Base-by-base conservation (phyloP, 2,113 vertebrate genomes). In the Dasyurus viverrinus region DNA sequence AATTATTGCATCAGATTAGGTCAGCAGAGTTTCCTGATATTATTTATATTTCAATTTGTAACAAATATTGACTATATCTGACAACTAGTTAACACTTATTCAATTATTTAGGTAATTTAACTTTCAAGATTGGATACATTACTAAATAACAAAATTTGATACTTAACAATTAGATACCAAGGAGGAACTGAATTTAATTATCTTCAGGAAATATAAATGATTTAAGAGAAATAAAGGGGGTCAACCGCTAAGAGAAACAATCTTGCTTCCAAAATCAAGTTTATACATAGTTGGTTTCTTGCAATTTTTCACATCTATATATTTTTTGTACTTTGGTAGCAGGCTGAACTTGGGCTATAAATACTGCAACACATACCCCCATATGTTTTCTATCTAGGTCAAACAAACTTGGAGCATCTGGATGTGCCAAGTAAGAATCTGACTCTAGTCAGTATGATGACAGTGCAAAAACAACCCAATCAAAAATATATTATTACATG, bases 361-460 rank as follows among this genome's bases (percentile, higher is more conserved):
- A 99, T 99, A 98, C 92, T 98, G 57, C 42, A 60, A 93, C 94
- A 84, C 96, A 98, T 97, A 90, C 96, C 92, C 98, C 95, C 96
- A 95, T 98, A 97, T 98, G 97, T 98, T 98, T 98, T 98, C 98
- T 98, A 98, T 98, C 98, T 99, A 98, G 98, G 98, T 98, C 98
- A 98, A 96, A 98, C 97, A 98, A 98, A 98, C 98, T 96, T 91
- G 94, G 96, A 97, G 97, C 97, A 94, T 93, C 96, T 96, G 93
- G 68, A 98, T 97, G 98, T 98, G 98, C 98, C 98, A 99, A 99
- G 94, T 97, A 96, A 98, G 98, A 99, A 99, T 96, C 92, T 98
- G 99, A 99, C 97, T 98, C 99, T 98, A 96, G 97, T 97, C 98
- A 98, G 98, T 97, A 98, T 98, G 98, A 98, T 99, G 98, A 99